Base-by-base conservation (phyloP, 2,888 invertebrate genomes). In the Conistra vaccinii region DNA sequence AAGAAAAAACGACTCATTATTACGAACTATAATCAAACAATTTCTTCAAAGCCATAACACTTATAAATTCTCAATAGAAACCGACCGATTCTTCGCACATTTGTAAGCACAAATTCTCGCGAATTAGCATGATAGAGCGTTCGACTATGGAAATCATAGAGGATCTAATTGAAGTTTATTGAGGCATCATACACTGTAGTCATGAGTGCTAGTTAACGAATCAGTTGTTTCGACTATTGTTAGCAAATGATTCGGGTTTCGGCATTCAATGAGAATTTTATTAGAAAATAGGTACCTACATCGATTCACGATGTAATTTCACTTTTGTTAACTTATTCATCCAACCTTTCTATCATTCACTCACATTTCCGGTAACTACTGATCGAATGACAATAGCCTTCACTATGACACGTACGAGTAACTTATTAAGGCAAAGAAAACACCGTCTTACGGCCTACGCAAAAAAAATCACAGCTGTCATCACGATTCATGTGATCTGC, bases 141-240 rank as follows among this genome's bases (percentile, higher is more conserved):
- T 91, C 91, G 92, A 91, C 60, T 79, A 87, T 91, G 92, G 91
- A 91, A 94, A 95, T 95, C 92, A 95, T 95, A 91, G 92, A 86
- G 83, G 66, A 83, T 92, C 95, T 95, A 95, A 96, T 95, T 93
- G 93, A 93, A 89, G 88, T 90, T 95, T 95, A 96, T 95, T 93
- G 93, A 93, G 88, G 87, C 89, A 95, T 95, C 94, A 95, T 95
- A 91, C 93, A 26, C 26, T 72, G 58, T 85, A 79, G 69, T 86
- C 76, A 89, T 83, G 82, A 80, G 78, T 75, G 80, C 84, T 85
- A 78, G 83, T 91, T 90, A 91, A 87, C 89, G 77, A 83, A 85
- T 85, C 84, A 83, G 73, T 87, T 85, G 65, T 60, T 70, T 68
- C 29, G 12, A 61, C n/a, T 63, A 14, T 60, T 63, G 67, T 80